Percentiles rank a stretch among this genome's conserved stretches.
These are phyloP conservation scores for Leguminivora glycinivorella DNA, from an alignment of 1,140 invertebrate species.

Conservation along the genomic window DNA sequence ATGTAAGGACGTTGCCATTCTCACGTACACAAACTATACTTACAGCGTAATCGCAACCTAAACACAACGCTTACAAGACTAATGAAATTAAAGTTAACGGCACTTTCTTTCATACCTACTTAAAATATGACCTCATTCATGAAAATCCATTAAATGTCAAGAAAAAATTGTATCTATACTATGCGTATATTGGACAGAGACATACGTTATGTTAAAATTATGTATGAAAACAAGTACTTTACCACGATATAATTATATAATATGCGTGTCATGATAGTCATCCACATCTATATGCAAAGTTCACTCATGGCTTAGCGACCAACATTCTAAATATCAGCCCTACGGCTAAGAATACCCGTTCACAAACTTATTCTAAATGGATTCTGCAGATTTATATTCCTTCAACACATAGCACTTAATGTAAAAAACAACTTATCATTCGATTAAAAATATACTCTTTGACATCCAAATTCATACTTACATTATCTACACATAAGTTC, in stretches of 20 bases:
- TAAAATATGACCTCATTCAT: background rate
- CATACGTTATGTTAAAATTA: background rate
- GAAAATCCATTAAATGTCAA: background rate
- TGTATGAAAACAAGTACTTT: background rate
- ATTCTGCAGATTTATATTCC: background rate
- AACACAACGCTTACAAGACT: background rate
- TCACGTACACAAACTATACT: background rate
- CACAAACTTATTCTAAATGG: background rate
- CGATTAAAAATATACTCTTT: background rate
- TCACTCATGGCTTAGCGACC: background rate
- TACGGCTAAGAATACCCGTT: background rate
- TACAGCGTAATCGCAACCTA: background rate
- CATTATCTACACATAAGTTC: background rate
- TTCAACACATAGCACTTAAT: background rate
- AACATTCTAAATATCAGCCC: background rate
- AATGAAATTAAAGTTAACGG: background rate
- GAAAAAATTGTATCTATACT: background rate
- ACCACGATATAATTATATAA: background rate
- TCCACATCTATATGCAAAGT: background rate
- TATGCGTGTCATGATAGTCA: background rate
- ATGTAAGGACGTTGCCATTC: background rate
- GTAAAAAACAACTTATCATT: background rate
- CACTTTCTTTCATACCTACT: background rate
- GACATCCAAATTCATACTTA: background rate
- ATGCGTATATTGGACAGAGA: background rate